A percentile compares a stretch with the other conserved stretches of the same genome.
These are phyloP conservation scores for Dasypus novemcinctus DNA, from an alignment of 2,113 vertebrate genomes.

Conservation along the genomic window DNA sequence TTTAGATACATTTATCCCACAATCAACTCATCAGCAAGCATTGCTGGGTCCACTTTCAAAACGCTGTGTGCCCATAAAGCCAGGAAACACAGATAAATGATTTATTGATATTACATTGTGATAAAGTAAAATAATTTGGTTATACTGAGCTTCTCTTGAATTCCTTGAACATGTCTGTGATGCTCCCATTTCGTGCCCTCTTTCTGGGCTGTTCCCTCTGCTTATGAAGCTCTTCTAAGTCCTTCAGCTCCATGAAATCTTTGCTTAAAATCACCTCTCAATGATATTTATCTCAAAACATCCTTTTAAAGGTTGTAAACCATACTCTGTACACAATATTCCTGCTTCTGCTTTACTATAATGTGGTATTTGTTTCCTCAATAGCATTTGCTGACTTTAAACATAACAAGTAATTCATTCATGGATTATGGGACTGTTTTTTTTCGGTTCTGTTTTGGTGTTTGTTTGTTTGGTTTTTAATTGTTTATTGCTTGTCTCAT, in stretches of 20 bases:
- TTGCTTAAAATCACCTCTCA: not conserved
- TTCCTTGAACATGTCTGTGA: not conserved
- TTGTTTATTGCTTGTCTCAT: not conserved
- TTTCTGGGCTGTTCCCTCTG: not conserved
- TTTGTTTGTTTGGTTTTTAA: not conserved
- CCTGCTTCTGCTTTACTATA: not conserved
- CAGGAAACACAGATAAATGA: not conserved
- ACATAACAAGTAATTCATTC: not conserved
- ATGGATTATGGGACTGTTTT: no score
- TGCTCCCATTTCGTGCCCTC: not conserved
- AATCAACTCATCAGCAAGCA: not conserved
- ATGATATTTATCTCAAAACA: not conserved
- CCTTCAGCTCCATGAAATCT: not conserved
- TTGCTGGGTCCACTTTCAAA: not conserved
- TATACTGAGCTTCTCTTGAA: fast-evolving
- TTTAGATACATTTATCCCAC: not conserved
- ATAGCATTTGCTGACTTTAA: not conserved
- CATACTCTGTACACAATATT: not conserved
- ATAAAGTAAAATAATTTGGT: not conserved
- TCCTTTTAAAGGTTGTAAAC: not conserved
- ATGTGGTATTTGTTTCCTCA: not conserved
- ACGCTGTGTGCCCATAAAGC: not conserved
- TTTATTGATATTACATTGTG: not conserved
- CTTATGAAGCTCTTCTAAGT: not conserved
- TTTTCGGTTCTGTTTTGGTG: not conserved